Conservation (phyloP, 2,797 vertebrate species). For the Prunella strophiata region DNA sequence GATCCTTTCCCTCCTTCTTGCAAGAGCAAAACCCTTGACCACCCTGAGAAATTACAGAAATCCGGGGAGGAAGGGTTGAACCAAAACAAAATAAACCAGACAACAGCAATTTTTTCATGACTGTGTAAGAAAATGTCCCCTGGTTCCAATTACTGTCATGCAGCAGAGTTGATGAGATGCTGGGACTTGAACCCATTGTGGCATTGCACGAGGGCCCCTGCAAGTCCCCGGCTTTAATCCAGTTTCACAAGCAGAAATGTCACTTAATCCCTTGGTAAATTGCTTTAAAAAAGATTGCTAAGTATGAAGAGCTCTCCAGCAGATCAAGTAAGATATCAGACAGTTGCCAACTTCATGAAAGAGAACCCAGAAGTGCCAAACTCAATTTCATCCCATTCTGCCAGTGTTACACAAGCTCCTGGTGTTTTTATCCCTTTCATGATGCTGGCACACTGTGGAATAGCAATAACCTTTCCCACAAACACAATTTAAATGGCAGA, state of each 20-base stretch:
- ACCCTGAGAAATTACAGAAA: background rate
- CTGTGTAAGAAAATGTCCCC: background rate
- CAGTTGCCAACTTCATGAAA: background rate
- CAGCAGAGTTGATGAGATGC: background rate
- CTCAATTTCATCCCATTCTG: rapidly evolving
- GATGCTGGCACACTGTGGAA: rapidly evolving
- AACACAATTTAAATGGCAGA: background rate
- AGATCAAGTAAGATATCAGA: background rate
- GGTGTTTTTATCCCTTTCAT: background rate
- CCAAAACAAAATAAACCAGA: background rate
- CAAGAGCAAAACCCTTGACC: background rate
- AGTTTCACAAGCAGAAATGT: background rate
- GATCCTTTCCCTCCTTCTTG: background rate
- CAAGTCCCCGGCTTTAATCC: background rate
- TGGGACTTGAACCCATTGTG: background rate
- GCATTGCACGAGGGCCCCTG: background rate
- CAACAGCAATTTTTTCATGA: background rate
- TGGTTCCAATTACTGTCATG: background rate
- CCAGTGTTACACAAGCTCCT: background rate
- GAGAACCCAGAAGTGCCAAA: background rate
- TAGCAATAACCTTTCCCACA: background rate
- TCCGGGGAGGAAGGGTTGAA: rapidly evolving
- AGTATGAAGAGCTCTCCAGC: background rate
- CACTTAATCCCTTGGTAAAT: background rate
- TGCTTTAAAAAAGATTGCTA: background rate